phyloP scores from a whole-genome alignment of 2,797 vertebrate genomes.

The Mormyrops attenuatus region DNA sequence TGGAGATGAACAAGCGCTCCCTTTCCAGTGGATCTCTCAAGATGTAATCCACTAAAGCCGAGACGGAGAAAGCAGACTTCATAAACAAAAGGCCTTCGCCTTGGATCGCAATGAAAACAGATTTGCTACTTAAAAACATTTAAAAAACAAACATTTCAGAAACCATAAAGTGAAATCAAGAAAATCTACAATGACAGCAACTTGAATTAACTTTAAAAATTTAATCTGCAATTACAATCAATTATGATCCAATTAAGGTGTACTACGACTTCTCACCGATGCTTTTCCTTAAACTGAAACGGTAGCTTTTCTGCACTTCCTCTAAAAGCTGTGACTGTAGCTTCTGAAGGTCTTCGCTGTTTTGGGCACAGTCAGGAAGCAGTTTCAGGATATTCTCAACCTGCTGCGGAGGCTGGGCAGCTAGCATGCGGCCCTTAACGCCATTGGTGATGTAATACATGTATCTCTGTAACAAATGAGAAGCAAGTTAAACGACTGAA shows the following conservation, averaged over 20 bases:
- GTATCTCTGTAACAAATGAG: constrained; percentile 67
- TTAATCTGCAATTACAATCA: not conserved
- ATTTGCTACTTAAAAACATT: not conserved
- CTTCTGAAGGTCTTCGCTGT: constrained; percentile 39
- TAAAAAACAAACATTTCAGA: not conserved
- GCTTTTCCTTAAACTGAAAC: constrained; percentile 67
- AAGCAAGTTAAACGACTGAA: not conserved
- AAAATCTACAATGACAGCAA: not conserved
- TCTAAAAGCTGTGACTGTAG: constrained; percentile 53
- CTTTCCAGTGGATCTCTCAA: constrained; percentile 74
- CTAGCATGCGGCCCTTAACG: constrained; percentile 65
- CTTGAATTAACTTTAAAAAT: not conserved
- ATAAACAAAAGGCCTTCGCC: not conserved
- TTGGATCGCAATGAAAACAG: not conserved
- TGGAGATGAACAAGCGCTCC: constrained; percentile 68
- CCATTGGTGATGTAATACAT: constrained; percentile 69
- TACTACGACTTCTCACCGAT: constrained; percentile 64
- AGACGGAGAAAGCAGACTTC: not conserved
- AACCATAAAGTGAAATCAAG: not conserved
- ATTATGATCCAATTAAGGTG: not conserved
- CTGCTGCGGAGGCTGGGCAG: constrained; percentile 58
- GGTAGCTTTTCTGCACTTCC: constrained; percentile 69
- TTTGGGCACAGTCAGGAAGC: constrained; percentile 51
- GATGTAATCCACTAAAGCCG: constrained; percentile 79
- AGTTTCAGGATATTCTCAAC: constrained; percentile 60